Evolutionary conservation across 1,140 invertebrate genomes (phyloP).

Genomic region (Aethina tumida): DNA sequence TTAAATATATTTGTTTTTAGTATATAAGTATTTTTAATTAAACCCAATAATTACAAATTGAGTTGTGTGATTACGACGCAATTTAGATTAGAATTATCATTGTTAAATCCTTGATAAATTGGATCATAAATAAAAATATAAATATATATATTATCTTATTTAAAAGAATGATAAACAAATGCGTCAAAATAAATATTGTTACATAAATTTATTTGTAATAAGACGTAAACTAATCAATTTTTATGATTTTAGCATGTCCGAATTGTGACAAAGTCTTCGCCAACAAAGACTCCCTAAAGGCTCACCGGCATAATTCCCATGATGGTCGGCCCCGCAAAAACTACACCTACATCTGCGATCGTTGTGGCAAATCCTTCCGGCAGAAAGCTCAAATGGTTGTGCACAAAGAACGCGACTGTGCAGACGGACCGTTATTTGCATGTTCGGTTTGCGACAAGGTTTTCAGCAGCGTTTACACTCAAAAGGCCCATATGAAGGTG

Average conservation of each 20-base stretch:
- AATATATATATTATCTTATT: neutral
- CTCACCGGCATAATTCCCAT: conserved; percentile 19
- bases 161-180: neutral
- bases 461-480: conserved; percentile 18
- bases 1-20: too few relatives aligned
- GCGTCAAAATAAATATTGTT: neutral
- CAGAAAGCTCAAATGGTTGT: conserved; percentile 33
- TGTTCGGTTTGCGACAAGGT: conserved; percentile 25
- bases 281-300: conserved; percentile 32
- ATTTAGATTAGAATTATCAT: too few relatives aligned
- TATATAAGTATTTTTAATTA: too few relatives aligned
- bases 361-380: conserved; percentile 37
- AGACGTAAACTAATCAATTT: neutral
- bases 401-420: conserved; percentile 37
- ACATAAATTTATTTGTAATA: neutral
- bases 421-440: conserved; percentile 29
- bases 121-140: conserved; percentile 1
- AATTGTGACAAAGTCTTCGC: conserved; percentile 37
- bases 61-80: too few relatives aligned
- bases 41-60: too few relatives aligned
- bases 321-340: conserved; percentile 25
- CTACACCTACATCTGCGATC: conserved; percentile 36
- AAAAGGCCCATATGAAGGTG: conserved; percentile 35
- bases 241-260: conserved; percentile 29
- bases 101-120: too few relatives aligned